phyloP scores from a whole-genome alignment of 2,888 invertebrate genomes.

The Fragum fragum region DNA sequence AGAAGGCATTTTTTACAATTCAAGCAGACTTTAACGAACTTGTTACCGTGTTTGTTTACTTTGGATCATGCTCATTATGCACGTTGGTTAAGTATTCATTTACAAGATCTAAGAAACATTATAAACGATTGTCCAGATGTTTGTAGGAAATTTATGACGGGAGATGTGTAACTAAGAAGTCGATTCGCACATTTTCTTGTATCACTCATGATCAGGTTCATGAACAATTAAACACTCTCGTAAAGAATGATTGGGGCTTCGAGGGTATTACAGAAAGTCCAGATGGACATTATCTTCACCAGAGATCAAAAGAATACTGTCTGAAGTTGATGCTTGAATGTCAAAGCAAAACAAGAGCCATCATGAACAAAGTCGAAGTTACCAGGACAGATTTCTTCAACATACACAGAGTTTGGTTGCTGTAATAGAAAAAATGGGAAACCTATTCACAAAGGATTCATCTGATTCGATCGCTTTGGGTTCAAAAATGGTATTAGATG shows the following conservation, averaged over 20 bases:
- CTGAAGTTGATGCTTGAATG: neutral
- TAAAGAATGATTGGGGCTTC: conserved; percentile 60
- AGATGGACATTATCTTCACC: conserved; percentile 8
- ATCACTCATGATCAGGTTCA: conserved; percentile 59
- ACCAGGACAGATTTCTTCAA: conserved; percentile 5
- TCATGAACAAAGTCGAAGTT: conserved; percentile 11
- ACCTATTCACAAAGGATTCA: conserved; percentile 37
- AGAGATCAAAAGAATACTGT: conserved; percentile 21
- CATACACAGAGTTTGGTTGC: neutral
- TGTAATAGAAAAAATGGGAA: conserved; percentile 4
- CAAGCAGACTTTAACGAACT: conserved; percentile 31
- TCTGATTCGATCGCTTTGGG: conserved; percentile 27
- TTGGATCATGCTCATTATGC: conserved; percentile 53
- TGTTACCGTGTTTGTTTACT: conserved; percentile 56
- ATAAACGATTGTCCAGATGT: no score
- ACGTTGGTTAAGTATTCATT: conserved; percentile 52
- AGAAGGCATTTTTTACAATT: conserved; percentile 30
- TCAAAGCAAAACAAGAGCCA: neutral
- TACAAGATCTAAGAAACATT: conserved; percentile 28
- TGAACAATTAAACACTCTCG: conserved; percentile 58
- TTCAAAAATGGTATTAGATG: conserved; percentile 4
- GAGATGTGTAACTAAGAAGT: conserved; percentile 22
- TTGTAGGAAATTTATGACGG: conserved; percentile 17
- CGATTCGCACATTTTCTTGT: conserved; percentile 1
- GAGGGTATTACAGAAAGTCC: conserved; percentile 60